Base-by-base conservation (phyloP, 2,113 vertebrate species). In the Hippoglossus stenolepis region DNA sequence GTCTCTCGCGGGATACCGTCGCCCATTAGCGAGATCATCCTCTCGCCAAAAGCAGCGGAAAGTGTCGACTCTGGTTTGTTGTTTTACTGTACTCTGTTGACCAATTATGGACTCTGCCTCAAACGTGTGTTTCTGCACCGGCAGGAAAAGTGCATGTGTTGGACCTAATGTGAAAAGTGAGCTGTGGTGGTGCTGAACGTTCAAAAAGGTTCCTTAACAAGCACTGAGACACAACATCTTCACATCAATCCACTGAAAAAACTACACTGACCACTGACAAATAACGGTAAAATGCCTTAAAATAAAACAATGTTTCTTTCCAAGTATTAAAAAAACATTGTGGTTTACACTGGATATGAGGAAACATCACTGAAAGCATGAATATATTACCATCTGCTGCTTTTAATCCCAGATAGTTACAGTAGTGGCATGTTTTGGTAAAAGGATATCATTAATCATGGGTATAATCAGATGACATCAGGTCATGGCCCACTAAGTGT, bases 391-490 rank as follows among this genome's bases (percentile, higher is more conserved):
- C 87, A 88, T 91, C 84, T 89, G 83, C 89, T 90, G 82, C 86
- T 90, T 88, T 90, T 86, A 87, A 90, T 89, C 95, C 93, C 91
- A 84, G 94, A 91, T 92, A 93, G 91, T 79, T 91, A 95, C 91
- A 91, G 91, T 91, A 90, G 94, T 94, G 90, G 86, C 87, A 90
- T 94, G 95, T 94, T 94, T 94, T 93, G 93, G 92, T 91, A 95
- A 95, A 94, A 93, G 95, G 94, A 96, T 96, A 96, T 97, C 97
- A 98, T 98, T 98, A 98, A 98, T 98, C 97, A 99, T 95, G 94
- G 95, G 94, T 96, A 95, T 96, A 97, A 98, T 98, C 97, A 97
- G 95, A 96, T 98, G 98, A 98, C 98, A 98, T 95, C 95, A 89
- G 94, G 97, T 97, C 97, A 80, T 95, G 96, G 95, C 95, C 95